Percentiles rank a stretch among this genome's conserved stretches.
Evolutionary conservation across 2,888 invertebrate genomes (phyloP).

Genomic region (Pristionchus exspectatus): DNA sequence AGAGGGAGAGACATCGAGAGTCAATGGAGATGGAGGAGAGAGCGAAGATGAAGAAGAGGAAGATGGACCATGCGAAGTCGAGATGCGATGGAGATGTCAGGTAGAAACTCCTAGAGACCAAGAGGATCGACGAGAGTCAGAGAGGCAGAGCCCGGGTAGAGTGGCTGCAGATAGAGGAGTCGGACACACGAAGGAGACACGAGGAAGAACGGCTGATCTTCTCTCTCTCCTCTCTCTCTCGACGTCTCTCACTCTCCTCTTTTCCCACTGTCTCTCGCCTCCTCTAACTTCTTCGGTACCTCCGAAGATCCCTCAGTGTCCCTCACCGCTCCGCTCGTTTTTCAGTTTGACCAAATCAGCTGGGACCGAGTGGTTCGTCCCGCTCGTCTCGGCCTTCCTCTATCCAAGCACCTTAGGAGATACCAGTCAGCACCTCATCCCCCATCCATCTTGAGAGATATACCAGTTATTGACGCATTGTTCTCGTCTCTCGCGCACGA

Average conservation of each 20-base stretch:
- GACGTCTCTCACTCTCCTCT: not conserved
- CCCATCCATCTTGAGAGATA: not conserved
- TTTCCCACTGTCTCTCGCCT: not conserved
- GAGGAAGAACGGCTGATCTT: constrained; percentile 32
- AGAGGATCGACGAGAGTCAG: not conserved
- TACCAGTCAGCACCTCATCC: constrained; percentile 18
- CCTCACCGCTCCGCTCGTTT: constrained; percentile 8
- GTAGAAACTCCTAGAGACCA: not conserved
- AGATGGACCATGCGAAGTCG: too few species aligned
- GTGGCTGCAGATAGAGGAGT: not conserved
- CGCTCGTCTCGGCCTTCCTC: not conserved
- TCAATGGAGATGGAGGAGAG: too few species aligned
- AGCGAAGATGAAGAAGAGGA: too few species aligned
- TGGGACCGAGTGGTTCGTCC: constrained; percentile 29
- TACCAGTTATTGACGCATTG: not conserved
- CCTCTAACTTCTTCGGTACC: not conserved
- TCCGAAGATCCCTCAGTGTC: not conserved
- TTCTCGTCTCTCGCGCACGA: not conserved
- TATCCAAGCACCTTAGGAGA: not conserved
- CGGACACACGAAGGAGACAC: not conserved
- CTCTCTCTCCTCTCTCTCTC: not conserved
- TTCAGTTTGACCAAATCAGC: constrained; percentile 52
- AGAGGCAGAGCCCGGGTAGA: not conserved
- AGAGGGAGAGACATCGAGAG: too few species aligned
- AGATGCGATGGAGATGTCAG: too few species aligned